phyloP scores from a whole-genome alignment of 2,797 vertebrate species.

The Scyliorhinus canicula region DNA sequence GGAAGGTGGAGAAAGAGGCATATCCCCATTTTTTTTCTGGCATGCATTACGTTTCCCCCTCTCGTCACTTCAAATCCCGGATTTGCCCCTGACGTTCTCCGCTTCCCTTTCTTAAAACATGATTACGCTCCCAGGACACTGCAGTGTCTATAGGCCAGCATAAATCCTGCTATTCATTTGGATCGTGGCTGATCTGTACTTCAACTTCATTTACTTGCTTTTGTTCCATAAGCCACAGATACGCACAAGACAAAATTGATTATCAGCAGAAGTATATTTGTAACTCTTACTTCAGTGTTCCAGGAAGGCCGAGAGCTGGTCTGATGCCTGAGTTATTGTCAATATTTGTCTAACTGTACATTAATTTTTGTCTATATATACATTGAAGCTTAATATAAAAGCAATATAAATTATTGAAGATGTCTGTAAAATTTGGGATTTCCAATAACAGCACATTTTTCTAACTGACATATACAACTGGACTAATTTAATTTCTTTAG shows the following conservation, averaged over 20 bases:
- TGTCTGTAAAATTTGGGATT: not conserved
- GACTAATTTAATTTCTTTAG: conserved; percentile 10
- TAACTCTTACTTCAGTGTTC: not conserved
- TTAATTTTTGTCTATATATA: not conserved
- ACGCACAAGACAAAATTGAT: not conserved
- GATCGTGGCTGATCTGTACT: not conserved
- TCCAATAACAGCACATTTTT: not conserved
- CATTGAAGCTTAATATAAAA: not conserved
- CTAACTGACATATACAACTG: not conserved
- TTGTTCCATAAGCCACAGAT: not conserved
- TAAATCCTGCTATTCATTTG: not conserved
- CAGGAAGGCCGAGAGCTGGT: not conserved
- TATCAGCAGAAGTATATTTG: not conserved
- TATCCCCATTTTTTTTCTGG: not conserved
- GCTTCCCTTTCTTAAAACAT: not conserved
- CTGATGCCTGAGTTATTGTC: not conserved
- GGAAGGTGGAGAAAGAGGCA: not conserved
- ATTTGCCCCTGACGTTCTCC: not conserved
- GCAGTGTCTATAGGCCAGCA: not conserved
- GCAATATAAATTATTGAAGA: not conserved
- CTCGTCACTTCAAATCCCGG: not conserved
- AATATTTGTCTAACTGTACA: not conserved
- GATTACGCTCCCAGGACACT: not conserved
- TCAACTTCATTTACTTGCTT: not conserved
- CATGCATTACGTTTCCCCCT: not conserved